Evolutionary conservation across 1,140 invertebrate species (phyloP), one percentile per base, ranked within the genome.

Genomic region (Penaeus vannamei): DNA sequence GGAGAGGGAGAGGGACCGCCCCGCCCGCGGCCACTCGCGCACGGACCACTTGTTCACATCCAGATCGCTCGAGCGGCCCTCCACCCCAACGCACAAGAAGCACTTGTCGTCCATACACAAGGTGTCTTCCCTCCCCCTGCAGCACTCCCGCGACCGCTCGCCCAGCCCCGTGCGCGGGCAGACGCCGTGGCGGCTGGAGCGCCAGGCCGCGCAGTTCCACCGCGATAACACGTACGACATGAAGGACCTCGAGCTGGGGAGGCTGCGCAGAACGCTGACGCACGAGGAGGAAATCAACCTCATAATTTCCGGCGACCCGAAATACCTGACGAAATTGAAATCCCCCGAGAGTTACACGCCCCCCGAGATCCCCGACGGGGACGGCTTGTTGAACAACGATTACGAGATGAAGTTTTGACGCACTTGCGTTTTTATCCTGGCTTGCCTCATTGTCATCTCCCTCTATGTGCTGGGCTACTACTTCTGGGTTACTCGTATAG

Each of bases 391-490:
- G 69, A 89, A 91, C 59, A 90, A 87, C 26, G 86, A 90, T 59
- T 91, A 91, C 64, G 91, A 91, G 66, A 91, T 91, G 91, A 90
- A 90, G 69, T 91, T 91, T 90, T 91, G 89, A 91, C 89, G 89
- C 84, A 36, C 79, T 69, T 83, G 88, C 60, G 66, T 83, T n/a
- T 59, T 86, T 81, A 79, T 84, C 32, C 29, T 85, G 42, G 84
- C 84, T 64, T 85, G 88, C 53, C 72, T 85, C n/a, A 42, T 86
- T 53, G 88, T 90, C 60, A 84, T 89, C 62, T 60, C 88, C 60
- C 88, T 90, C 84, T 89, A 89, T 80, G 88, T 76, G 53, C 66
- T 85, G 79, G 88, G 82, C 46, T 89, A 81, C 62, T 89, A 89
- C 53, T 89, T 66, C 64, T 89, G 88, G 88, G 76, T 85, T 26